These are phyloP conservation scores for Corynorhinus townsendii DNA, from an alignment of 2,113 vertebrate genomes.

Conservation along the genomic window DNA sequence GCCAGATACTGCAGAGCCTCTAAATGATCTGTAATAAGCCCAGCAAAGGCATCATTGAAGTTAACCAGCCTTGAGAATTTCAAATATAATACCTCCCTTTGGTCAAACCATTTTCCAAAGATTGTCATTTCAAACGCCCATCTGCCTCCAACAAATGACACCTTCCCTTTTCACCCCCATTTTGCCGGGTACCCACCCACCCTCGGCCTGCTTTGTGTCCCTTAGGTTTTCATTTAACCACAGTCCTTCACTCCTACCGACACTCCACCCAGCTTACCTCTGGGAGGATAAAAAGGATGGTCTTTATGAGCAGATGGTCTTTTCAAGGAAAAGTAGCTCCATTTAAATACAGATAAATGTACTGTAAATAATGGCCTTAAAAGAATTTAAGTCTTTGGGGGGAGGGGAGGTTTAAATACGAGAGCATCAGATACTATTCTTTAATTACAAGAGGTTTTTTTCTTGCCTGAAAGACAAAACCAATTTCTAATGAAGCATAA, in stretches of 20 bases:
- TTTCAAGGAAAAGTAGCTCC: slow-evolving; percentile 79
- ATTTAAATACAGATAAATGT: slow-evolving; percentile 83
- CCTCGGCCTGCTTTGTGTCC: slow-evolving; percentile 52
- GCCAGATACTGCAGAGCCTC: neutral
- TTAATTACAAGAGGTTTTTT: slow-evolving; percentile 71
- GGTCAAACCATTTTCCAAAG: neutral
- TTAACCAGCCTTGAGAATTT: slow-evolving; percentile 7
- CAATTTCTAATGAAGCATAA: slow-evolving; percentile 78
- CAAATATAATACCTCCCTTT: neutral
- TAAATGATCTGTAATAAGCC: neutral
- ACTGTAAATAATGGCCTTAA: slow-evolving; percentile 77
- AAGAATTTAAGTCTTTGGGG: slow-evolving; percentile 71
- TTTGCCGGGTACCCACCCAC: slow-evolving; percentile 7
- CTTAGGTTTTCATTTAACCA: slow-evolving; percentile 69
- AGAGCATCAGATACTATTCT: slow-evolving; percentile 67
- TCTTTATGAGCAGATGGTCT: slow-evolving; percentile 83
- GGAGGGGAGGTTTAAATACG: slow-evolving; percentile 49
- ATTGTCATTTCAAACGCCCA: neutral
- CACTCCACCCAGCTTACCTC: slow-evolving; percentile 69
- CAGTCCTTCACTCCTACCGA: slow-evolving; percentile 59
- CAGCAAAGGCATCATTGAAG: neutral
- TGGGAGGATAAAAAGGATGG: slow-evolving; percentile 72
- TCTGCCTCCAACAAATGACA: neutral
- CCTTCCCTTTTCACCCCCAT: neutral
- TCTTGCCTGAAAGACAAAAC: slow-evolving; percentile 76